A percentile compares a stretch with the other conserved stretches of the same genome.
Conservation (phyloP, 2,113 vertebrate genomes). For the Chionomys nivalis region DNA sequence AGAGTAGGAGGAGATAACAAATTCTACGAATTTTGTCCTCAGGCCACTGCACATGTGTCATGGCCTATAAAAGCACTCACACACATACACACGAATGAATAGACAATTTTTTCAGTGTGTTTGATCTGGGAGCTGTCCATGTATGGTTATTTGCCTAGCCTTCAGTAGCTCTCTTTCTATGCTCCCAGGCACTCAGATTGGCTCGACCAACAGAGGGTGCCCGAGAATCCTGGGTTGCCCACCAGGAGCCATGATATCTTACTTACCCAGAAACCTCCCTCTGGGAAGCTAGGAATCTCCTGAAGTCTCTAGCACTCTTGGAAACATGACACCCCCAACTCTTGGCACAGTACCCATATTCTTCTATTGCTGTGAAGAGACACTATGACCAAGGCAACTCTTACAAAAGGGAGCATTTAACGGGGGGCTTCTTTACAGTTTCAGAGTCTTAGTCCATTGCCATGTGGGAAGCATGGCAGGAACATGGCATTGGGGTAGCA, state of each 20-base stretch:
- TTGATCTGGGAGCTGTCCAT: not conserved
- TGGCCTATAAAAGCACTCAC: not conserved
- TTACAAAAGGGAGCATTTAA: not conserved
- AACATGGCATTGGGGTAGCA: not conserved
- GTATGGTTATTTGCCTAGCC: not conserved
- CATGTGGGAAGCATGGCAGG: not conserved
- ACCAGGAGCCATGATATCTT: fast-evolving
- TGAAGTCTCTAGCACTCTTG: not conserved
- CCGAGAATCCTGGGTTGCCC: not conserved
- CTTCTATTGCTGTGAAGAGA: not conserved
- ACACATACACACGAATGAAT: not conserved
- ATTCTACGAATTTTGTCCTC: not conserved
- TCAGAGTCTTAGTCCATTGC: not conserved
- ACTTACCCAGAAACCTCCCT: not conserved
- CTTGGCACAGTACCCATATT: not conserved
- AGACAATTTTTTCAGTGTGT: not conserved
- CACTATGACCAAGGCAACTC: not conserved
- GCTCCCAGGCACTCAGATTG: not conserved
- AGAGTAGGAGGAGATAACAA: not conserved
- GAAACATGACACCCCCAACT: not conserved
- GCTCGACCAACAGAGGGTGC: not conserved
- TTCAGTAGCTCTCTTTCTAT: not conserved
- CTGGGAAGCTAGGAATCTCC: not conserved
- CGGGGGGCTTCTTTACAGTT: not conserved
- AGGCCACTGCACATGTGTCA: not conserved